phyloP scores from a whole-genome alignment of 2,888 invertebrate genomes.

The Eupithecia subfuscata region DNA sequence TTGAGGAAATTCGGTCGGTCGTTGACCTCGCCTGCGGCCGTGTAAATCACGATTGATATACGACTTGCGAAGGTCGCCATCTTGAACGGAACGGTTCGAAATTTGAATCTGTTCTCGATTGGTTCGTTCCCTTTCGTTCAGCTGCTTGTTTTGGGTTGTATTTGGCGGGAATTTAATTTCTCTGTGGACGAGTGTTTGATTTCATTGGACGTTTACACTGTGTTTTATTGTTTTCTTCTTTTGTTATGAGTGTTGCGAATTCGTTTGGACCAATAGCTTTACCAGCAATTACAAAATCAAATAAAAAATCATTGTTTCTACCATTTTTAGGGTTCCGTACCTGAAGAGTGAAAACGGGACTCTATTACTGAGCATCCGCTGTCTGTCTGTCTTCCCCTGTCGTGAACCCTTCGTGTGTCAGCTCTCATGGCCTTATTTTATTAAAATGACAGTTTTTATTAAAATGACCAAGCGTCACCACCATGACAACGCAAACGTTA shows the following conservation, averaged over 20 bases:
- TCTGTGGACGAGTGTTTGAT: constrained; percentile 38
- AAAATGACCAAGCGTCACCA: background rate
- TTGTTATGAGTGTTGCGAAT: constrained; percentile 12
- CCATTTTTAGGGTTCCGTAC: background rate
- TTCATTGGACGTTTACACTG: constrained; percentile 34
- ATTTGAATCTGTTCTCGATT: constrained; percentile 78
- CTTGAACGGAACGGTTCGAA: constrained; percentile 77
- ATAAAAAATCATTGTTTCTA: background rate
- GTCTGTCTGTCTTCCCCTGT: too few relatives aligned
- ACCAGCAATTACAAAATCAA: background rate
- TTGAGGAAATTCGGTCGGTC: constrained; percentile 82
- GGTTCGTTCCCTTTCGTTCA: constrained; percentile 61
- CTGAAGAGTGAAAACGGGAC: too few relatives aligned
- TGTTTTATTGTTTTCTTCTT: constrained; percentile 34
- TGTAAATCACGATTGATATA: constrained; percentile 82
- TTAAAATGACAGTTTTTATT: background rate
- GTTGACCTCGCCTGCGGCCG: constrained; percentile 79
- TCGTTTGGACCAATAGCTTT: constrained; percentile 5
- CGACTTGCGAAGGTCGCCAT: constrained; percentile 81
- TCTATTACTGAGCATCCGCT: too few relatives aligned
- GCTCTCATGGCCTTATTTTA: background rate
- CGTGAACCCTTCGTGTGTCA: too few relatives aligned
- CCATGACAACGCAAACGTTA: constrained; percentile 17
- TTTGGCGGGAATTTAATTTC: constrained; percentile 42
- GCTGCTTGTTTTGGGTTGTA: constrained; percentile 37